Evolutionary conservation across 2,888 invertebrate species (phyloP), one percentile per base, ranked within the genome.

Genomic region (Drosophila phalerata): DNA sequence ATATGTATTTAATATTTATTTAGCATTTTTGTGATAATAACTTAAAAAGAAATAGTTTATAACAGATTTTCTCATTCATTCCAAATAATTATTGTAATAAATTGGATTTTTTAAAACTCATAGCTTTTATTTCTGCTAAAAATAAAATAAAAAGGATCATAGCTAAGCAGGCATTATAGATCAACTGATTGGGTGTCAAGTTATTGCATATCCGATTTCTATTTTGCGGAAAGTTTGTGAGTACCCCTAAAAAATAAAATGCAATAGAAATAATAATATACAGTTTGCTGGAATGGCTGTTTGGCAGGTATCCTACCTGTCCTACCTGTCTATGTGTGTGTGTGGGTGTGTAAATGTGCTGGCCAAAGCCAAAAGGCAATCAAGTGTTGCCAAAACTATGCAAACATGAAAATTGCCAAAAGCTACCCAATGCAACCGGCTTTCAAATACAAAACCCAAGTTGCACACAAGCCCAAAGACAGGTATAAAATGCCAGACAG

Each of bases 331-430:
- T 17, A 11, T 53, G 13, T 28, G 53, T 53, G 30, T 32, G 19
- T 13, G 15, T 15, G 6, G 25, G 38, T 53, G 25, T 43, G 43
- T 53, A 17, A 25, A n/a, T 48, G 34, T 42, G 25, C 42, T 51
- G 56, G 71, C 57, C 67, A 80, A 72, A 81, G 78, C 85, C 84
- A 84, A 86, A 84, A 78, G 78, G 79, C 85, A 85, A 85, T 85
- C 85, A 85, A 87, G 81, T 85, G 81, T 79, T 81, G 74, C 79
- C 85, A 85, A 85, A 87, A 74, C 85, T 62, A 82, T 79, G 85
- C 77, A 85, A 85, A 81, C 87, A 80, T 61, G 69, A 73, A 79
- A 85, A 81, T 85, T 80, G 81, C 68, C 73, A 73, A 69, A 69
- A 71, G 65, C 62, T 34, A 43, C 19, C 57, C 53, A 62, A 63